Base-by-base conservation (phyloP, 1,140 invertebrate species). In the Listronotus bonariensis region DNA sequence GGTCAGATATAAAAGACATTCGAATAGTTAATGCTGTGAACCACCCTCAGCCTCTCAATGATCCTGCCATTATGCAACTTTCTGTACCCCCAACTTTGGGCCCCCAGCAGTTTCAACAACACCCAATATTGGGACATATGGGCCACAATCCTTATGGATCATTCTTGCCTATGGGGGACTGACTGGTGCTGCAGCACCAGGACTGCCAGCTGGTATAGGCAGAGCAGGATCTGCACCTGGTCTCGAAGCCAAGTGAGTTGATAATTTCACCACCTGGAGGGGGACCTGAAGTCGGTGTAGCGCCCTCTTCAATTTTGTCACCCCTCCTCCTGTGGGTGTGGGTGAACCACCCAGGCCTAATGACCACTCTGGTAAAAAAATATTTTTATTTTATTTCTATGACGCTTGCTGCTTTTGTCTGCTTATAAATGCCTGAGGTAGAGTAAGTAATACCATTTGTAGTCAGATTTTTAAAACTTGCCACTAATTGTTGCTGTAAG, bases 1-100 rank as follows among this genome's bases (percentile, higher is more conserved):
- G 96, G 31, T 90, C 92, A 70, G 97, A 99, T 80, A 99, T 99
- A 75, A 99, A 99, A 82, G 97, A 99, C 80, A 95, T 99, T 72
- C 88, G 95, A 79, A 95, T 99, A 61, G 88, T 97, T 43, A 91
- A 89, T 76, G 90, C 87, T 86, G 88, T 88, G 42, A 84, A 57
- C 82, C 88, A 31, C 84, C 94, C 77, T 82, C 92, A 77, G 55
- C 94, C 77, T 81, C 92, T 77, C 20, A 88, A 95, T 84, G 95
- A 98, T 85, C 96, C 96, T 55, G 96, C 96, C 46, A 98, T 98
- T 80, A 92, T 98, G 80, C 92, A 95, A 83, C 85, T 91, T 75
- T 90, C 90, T 51, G 86, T 91, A 67, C 89, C 89, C 43, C 86
- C 87, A 34, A 80, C 86, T 10, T 81, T 84, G 77, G 80, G 74